phyloP scores from a whole-genome alignment of 2,888 invertebrate genomes.

The Drosophila formosana region DNA sequence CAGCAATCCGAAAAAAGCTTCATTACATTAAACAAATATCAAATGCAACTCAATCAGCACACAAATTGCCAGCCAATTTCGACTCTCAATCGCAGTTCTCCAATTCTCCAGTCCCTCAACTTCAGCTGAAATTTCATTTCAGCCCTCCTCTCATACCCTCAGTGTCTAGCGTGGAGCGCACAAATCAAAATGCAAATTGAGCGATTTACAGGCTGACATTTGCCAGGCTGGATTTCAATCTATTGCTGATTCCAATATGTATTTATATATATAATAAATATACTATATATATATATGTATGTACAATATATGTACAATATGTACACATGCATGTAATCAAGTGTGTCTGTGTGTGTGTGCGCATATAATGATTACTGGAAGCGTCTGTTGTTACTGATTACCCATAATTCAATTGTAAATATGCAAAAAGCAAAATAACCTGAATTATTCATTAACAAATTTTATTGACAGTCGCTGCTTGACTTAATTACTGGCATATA shows the following conservation, averaged over 20 bases:
- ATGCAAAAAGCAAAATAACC: constrained; percentile 76
- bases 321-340: constrained; percentile 1
- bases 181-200: constrained; percentile 77
- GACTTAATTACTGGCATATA: constrained; percentile 80
- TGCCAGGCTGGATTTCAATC: constrained; percentile 34
- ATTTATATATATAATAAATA: constrained; percentile 1
- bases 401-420: constrained; percentile 80
- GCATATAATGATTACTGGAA: constrained; percentile 78
- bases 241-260: constrained; percentile 16
- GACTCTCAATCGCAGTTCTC: constrained; percentile 2
- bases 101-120: neutral
- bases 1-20: neutral
- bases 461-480: constrained; percentile 80
- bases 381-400: constrained; percentile 78
- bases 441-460: constrained; percentile 80
- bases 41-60: constrained; percentile 62
- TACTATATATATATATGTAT: constrained; percentile 6
- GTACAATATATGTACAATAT: constrained; percentile 2
- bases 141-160: constrained; percentile 1
- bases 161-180: constrained; percentile 64
- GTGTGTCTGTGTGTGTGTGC: constrained; percentile 1
- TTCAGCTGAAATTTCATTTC: neutral
- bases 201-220: constrained; percentile 66
- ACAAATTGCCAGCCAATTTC: constrained; percentile 59
- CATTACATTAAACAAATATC: constrained; percentile 29